Base-by-base conservation (phyloP, 92 coral and sea anemone species). In the Virgularia gustaviana region DNA sequence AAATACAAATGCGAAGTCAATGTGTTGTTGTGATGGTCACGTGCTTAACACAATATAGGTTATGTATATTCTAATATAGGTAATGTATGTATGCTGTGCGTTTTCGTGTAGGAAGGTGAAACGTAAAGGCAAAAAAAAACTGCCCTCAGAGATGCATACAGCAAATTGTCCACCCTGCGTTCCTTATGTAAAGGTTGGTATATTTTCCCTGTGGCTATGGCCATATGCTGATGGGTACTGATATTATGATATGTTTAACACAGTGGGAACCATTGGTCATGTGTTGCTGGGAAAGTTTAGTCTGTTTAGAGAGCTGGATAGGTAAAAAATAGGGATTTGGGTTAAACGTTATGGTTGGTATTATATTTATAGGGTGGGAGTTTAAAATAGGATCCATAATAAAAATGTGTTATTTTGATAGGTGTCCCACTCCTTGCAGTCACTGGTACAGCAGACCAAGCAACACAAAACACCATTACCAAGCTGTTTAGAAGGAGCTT, bases 351-450 rank as follows among this genome's bases (percentile, higher is more conserved):
- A n/a, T n/a, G n/a, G n/a, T n/a, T n/a, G n/a, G n/a, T n/a, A n/a
- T n/a, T n/a, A n/a, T n/a, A n/a, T n/a, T n/a, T n/a, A n/a, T n/a
- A n/a, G n/a, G n/a, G n/a, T n/a, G n/a, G n/a, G n/a, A n/a, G n/a
- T n/a, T n/a, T n/a, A n/a, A n/a, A n/a, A n/a, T n/a, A n/a, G n/a
- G n/a, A n/a, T n/a, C n/a, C n/a, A n/a, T n/a, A n/a, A n/a, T n/a
- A n/a, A n/a, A n/a, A n/a, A n/a, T n/a, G n/a, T n/a, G n/a, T n/a
- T n/a, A n/a, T n/a, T n/a, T n/a, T n/a, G n/a, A n/a, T 0, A 62
- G 70, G 56, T 28, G 70, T 62, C 35, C 70, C 56, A 25, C 36
- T 62, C 23, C 23, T 62, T 36, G 70, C 70, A 62, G 28, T 62
- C 70, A 62, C 70, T 9, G 70, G 42, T n/a, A n/a, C n/a, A n/a